Percentiles rank a stretch among this genome's conserved stretches.
Conservation (phyloP, 2,888 invertebrate species). For the Cosmia pyralina region DNA sequence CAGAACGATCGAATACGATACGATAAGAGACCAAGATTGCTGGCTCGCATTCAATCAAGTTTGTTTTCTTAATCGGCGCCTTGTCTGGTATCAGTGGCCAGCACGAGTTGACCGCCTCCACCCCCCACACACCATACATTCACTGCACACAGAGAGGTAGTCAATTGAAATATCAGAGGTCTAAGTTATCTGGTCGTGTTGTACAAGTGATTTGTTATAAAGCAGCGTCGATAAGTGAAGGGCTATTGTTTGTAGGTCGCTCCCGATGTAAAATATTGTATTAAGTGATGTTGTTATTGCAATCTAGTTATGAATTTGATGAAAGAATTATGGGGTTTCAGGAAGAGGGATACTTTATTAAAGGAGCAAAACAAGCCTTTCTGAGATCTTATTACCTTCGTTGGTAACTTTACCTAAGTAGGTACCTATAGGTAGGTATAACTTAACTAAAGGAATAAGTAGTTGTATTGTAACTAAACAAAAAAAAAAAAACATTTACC, state of each 20-base stretch:
- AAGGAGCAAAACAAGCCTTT: background rate
- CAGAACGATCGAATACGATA: constrained; percentile 73
- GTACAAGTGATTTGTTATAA: constrained; percentile 80
- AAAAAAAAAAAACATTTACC: background rate
- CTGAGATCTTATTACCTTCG: background rate
- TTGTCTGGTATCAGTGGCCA: constrained; percentile 74
- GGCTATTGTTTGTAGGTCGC: constrained; percentile 81
- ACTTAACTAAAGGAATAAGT: background rate
- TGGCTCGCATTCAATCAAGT: constrained; percentile 76
- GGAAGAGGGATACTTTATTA: constrained; percentile 18
- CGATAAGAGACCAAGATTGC: constrained; percentile 78
- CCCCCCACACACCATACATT: constrained; percentile 41
- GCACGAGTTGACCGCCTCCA: constrained; percentile 61
- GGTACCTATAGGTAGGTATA: too few relatives aligned
- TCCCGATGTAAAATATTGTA: constrained; percentile 77
- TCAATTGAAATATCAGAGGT: constrained; percentile 71
- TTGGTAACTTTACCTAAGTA: constrained; percentile 18
- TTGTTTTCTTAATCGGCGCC: constrained; percentile 84
- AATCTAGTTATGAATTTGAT: constrained; percentile 68
- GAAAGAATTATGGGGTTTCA: constrained; percentile 48
- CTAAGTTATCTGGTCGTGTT: constrained; percentile 71
- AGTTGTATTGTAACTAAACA: background rate
- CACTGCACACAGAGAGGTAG: constrained; percentile 46
- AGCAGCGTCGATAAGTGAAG: constrained; percentile 80
- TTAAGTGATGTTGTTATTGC: constrained; percentile 71